Evolutionary conservation across 2,888 invertebrate genomes (phyloP), one percentile per base, ranked within the genome.

Genomic region (Hyalella azteca): DNA sequence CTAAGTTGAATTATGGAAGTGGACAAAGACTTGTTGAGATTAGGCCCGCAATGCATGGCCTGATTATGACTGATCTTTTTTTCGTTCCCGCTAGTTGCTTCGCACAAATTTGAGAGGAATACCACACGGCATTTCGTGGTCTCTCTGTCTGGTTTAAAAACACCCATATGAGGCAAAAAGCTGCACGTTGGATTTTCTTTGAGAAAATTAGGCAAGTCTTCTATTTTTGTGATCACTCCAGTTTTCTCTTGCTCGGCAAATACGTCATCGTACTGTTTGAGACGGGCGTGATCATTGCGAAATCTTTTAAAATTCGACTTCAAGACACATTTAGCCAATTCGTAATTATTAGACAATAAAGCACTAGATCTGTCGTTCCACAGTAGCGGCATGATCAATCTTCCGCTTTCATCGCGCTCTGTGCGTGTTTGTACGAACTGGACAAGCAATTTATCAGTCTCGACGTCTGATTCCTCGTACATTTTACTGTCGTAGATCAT

Each of bases 81-180:
- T 50, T 50, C 3, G n/a, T 76, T 5, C 40, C 36, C 4, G 4
- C 2, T 7, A 3, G 9, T 3, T 2, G 2, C 22, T 66, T 66
- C 66, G 22, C 66, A 66, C 29, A 66, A 36, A 66, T 66, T 66
- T 3, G 66, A 15, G n/a, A 66, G 26, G 22, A 66, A 66, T 32
- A 66, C 66, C 1, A 66, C 66, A 19, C 66, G 15, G 4, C 66
- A 66, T 66, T 66, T 66, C 15, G 66, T 66, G 15, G 66, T 66
- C 36, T 66, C 66, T 11, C 66, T 15, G 15, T 15, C 15, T 4
- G 22, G 2, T 4, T 22, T 66, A 22, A 66, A 66, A 5, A 66
- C 66, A n/a, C 66, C 66, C 66, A 66, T 66, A 66, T 66, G 66
- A 32, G 66, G 66, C 29, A 66, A 36, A 11, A 66, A 66, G 13